phyloP scores from a whole-genome alignment of 2,888 invertebrate species.

The Phoenoteleia sp. region DNA sequence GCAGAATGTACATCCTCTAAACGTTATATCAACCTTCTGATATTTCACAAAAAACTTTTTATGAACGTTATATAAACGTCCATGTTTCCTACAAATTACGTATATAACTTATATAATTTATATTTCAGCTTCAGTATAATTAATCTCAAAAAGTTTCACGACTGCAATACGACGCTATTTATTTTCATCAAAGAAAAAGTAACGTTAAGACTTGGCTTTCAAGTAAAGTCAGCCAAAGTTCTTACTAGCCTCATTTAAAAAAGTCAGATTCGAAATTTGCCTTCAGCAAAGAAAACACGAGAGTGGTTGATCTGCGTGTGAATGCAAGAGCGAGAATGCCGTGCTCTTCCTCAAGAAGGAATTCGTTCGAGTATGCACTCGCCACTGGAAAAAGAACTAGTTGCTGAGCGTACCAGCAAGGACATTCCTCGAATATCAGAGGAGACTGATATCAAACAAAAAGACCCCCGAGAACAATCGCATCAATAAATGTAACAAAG shows the following conservation, averaged over 20 bases:
- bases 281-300: conserved; percentile 31
- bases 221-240: too few relatives aligned
- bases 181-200: too few relatives aligned
- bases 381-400: conserved; percentile 53
- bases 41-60: too few relatives aligned
- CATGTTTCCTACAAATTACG: too few relatives aligned
- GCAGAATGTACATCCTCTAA: too few relatives aligned
- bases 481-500: conserved; percentile 19
- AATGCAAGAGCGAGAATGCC: conserved; percentile 65
- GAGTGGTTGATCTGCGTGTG: conserved; percentile 52
- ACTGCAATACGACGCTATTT: too few relatives aligned
- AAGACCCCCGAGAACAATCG: conserved; percentile 53
- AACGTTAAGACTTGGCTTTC: too few relatives aligned
- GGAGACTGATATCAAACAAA: conserved; percentile 60
- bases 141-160: too few relatives aligned
- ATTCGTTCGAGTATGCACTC: conserved; percentile 59
- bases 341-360: conserved; percentile 67
- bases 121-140: too few relatives aligned
- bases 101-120: too few relatives aligned
- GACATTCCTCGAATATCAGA: conserved; percentile 65
- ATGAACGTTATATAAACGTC: too few relatives aligned
- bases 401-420: conserved; percentile 53
- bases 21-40: too few relatives aligned
- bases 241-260: not conserved
- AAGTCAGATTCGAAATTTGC: conserved; percentile 32